Base-by-base conservation (phyloP, 2,113 vertebrate species). In the Sander vitreus region DNA sequence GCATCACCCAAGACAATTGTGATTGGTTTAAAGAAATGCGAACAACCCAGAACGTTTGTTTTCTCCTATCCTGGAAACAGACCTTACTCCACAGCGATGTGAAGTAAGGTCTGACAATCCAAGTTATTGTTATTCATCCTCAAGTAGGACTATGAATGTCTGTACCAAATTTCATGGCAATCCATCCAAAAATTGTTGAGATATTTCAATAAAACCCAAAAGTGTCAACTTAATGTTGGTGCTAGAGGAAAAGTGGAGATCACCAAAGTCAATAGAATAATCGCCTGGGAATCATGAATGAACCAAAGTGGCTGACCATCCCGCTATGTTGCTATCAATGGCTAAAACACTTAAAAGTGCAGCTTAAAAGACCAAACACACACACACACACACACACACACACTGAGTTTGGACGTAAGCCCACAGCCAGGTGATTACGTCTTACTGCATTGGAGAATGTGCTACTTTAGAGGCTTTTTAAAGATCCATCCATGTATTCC, bases 391-490 rank as follows among this genome's bases (percentile, higher is more conserved):
- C 30, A 62, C 6, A 65, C 51, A 33, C 63, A 23, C 53, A 67
- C 14, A 59, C 5, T 9, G 39, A 55, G 12, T 69, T 65, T 33
- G 73, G 62, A 36, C 39, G 13, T 60, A 0, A 55, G n/a, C 50
- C 58, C n/a, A 27, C n/a, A 55, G 21, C 48, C 1, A 14, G 27
- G 57, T 73, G 50, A 81, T 64, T 67, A 45, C 15, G 63, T 65
- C 47, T 78, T 25, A 43, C n/a, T 43, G 18, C 30, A 53, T 50
- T 73, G 9, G 1, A 55, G n/a, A 39, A 19, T 5, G 1, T 75
- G 10, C 39, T 62, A 15, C 47, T 73, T 76, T 70, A 48, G 53
- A 16, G 47, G 25, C 33, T 50, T 67, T n/a, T 76, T 47, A n/a
- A 27, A 75, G 60, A 67, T 27, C 50, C 47, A 65, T 10, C 21